Evolutionary conservation across 1,140 invertebrate genomes (phyloP), one percentile per base, ranked within the genome.

Genomic region (Leptinotarsa texana): DNA sequence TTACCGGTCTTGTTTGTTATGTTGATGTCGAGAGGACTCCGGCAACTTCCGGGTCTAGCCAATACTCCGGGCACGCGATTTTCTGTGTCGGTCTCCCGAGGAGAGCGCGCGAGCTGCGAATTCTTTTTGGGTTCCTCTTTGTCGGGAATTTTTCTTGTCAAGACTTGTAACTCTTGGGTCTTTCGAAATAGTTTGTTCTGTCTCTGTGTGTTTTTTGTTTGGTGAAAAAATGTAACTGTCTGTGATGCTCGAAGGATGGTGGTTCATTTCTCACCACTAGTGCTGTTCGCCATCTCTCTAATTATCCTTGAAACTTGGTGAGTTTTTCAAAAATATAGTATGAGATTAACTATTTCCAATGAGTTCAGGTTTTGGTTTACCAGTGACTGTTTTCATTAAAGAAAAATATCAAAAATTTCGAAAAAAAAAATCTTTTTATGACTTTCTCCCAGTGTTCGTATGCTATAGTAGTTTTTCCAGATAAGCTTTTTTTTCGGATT

Each of bases 201-300:
- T 57, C 51, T 1, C 3, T 18, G n/a, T 57, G 51, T 57, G 4
- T 17, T 17, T 57, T 57, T 57, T 57, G 2, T 57, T 4, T 57
- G n/a, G 51, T 57, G 51, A 57, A 57, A 18, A 57, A 65, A 65
- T 69, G 42, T 24, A 24, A 33, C 33, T 65, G 27, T 49, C 17
- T 63, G 73, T 24, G 74, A 75, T 75, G 62, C 69, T 61, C 33
- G 27, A 71, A 75, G 69, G 61, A 75, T 75, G 74, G 74, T 70
- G 74, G 27, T 62, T 68, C 5, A 48, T 67, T 69, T 22, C 63
- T 65, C 69, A 65, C 68, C 74, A 63, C 24, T 66, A 63, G 62
- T 69, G 67, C 49, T 69, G 73, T 51, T 74, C 49, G 51, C 68
- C 57, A 57, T 63, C 33, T 49, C 27, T 24, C 27, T 74, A 15